phyloP scores from a whole-genome alignment of 2,888 invertebrate genomes.

The Monoplex corrugatus region DNA sequence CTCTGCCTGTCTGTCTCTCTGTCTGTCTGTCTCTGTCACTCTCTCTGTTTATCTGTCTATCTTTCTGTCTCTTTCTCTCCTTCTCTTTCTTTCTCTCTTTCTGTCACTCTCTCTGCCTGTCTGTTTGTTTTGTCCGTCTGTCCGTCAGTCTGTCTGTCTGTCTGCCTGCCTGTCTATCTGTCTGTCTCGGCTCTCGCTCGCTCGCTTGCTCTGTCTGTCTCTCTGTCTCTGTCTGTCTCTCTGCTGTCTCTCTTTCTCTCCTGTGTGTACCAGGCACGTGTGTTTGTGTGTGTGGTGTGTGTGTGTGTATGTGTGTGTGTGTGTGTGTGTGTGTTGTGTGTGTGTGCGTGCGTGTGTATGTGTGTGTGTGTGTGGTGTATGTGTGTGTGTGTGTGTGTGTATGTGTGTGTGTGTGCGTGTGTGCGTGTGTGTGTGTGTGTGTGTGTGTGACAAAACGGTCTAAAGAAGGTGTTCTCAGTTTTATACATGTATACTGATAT shows the following conservation, averaged over 20 bases:
- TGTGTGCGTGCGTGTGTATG: constrained; percentile 7
- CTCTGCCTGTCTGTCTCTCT: not conserved
- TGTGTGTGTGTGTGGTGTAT: constrained; percentile 18
- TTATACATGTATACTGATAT: too few species aligned
- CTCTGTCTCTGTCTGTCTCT: too few species aligned
- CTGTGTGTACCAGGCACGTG: too few species aligned
- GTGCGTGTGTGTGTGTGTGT: constrained; percentile 8
- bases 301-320: not conserved
- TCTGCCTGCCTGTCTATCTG: not conserved
- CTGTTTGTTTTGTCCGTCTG: too few species aligned
- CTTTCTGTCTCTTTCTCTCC: too few species aligned
- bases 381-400: not conserved
- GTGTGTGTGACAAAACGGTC: too few species aligned
- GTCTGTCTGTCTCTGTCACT: not conserved
- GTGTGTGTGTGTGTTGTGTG: not conserved
- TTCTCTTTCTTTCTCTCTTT: not conserved
- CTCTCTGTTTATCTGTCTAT: not conserved
- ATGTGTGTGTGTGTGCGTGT: not conserved
- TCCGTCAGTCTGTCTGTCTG: too few species aligned
- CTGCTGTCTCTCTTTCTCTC: too few species aligned
- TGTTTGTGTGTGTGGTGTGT: too few species aligned
- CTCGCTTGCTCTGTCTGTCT: too few species aligned
- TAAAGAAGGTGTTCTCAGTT: too few species aligned
- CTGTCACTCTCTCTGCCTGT: not conserved
- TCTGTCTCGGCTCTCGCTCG: not conserved